These are phyloP conservation scores for Calameuta filiformis DNA, from an alignment of 2,888 invertebrate species.

Conservation along the genomic window DNA sequence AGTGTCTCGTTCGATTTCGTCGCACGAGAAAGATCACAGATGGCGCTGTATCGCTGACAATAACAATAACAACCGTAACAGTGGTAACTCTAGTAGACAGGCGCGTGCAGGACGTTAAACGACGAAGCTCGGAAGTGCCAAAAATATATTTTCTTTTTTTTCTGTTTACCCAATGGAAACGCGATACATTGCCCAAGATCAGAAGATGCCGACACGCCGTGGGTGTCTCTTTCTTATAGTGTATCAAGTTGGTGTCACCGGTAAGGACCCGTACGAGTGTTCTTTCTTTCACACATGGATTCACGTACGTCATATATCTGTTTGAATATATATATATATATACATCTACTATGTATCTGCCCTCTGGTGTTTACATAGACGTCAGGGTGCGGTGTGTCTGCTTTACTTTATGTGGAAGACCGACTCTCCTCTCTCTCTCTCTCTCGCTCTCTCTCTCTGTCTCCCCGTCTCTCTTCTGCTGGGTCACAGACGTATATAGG, in stretches of 20 bases:
- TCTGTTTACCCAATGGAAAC: neutral
- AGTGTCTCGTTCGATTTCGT: neutral
- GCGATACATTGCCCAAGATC: neutral
- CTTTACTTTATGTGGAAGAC: constrained; percentile 18
- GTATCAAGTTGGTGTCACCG: neutral
- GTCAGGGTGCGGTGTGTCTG: constrained; percentile 27
- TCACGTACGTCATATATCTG: neutral
- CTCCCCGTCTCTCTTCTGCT: neutral
- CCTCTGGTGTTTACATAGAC: constrained; percentile 22
- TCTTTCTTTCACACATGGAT: neutral
- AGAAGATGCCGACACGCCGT: neutral
- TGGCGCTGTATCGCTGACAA: neutral
- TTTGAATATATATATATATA: neutral
- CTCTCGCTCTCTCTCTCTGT: neutral
- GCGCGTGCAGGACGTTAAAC: neutral
- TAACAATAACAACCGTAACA: neutral
- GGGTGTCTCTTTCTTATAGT: neutral
- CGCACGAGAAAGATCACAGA: neutral
- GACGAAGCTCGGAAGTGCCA: neutral
- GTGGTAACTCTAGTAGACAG: neutral
- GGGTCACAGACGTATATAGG: neutral
- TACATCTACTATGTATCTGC: neutral
- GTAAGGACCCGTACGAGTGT: neutral
- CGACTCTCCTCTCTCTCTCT: neutral
- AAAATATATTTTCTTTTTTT: neutral